A percentile compares a stretch with the other conserved stretches of the same genome.
These are phyloP conservation scores for Hiodon alosoides DNA, from an alignment of 2,113 vertebrate genomes.

Conservation along the genomic window DNA sequence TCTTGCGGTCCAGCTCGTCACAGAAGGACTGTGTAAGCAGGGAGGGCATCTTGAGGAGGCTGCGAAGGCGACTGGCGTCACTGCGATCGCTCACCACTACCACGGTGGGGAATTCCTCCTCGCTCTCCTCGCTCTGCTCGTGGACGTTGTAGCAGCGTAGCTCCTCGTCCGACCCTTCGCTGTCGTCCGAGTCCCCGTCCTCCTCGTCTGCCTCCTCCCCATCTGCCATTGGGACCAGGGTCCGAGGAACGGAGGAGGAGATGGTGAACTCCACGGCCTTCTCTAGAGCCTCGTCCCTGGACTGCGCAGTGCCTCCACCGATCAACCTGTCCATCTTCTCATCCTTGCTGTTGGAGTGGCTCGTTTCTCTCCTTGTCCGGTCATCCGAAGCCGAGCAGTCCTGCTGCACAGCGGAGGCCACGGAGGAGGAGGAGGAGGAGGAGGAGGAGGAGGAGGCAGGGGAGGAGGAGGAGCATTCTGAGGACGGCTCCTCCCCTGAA, in stretches of 20 bases:
- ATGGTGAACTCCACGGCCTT: slow-evolving; percentile 32
- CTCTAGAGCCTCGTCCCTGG: slow-evolving; percentile 49
- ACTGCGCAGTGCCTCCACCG: slow-evolving; percentile 73
- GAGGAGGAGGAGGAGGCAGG: background rate
- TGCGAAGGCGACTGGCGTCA: slow-evolving; percentile 74
- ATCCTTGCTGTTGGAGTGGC: slow-evolving; percentile 51
- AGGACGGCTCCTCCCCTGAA: slow-evolving; percentile 55
- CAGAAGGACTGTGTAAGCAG: slow-evolving; percentile 75
- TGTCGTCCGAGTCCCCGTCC: slow-evolving; percentile 81
- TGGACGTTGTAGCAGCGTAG: slow-evolving; percentile 85
- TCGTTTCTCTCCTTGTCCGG: slow-evolving; percentile 36
- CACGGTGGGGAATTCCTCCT: slow-evolving; percentile 73
- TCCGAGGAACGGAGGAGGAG: slow-evolving; percentile 54
- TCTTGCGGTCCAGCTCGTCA: slow-evolving; percentile 84
- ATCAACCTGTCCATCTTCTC: slow-evolving; percentile 63
- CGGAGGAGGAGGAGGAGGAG: slow-evolving; percentile 12
- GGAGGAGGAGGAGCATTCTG: slow-evolving; percentile 50
- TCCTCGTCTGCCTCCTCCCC: slow-evolving; percentile 74
- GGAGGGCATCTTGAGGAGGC: slow-evolving; percentile 87
- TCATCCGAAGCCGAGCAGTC: slow-evolving; percentile 44
- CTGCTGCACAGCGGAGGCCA: slow-evolving; percentile 43
- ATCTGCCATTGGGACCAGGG: slow-evolving; percentile 60
- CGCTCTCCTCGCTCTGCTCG: slow-evolving; percentile 88
- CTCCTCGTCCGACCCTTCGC: slow-evolving; percentile 88
- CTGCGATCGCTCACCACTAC: slow-evolving; percentile 88